Evolutionary conservation across 1,140 invertebrate species (phyloP).

Genomic region (Dreissena rostriformis): DNA sequence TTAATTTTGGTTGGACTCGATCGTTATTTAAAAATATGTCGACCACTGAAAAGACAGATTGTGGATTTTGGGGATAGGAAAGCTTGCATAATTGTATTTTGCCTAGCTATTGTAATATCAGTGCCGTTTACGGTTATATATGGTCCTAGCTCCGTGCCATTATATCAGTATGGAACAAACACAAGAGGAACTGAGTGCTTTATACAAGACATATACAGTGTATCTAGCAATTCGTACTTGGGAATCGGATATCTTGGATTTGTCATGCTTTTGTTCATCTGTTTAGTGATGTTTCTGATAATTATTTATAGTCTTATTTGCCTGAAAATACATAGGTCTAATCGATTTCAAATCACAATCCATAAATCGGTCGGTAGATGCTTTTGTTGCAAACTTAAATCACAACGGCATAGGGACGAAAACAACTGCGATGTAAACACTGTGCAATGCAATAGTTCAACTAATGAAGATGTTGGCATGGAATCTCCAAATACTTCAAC

Average conservation of each 20-base stretch:
- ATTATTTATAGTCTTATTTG: neutral
- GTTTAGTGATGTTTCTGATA: neutral
- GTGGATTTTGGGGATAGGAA: conserved; percentile 50
- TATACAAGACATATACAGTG: conserved; percentile 19
- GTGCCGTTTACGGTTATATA: conserved; percentile 47
- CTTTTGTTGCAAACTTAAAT: neutral
- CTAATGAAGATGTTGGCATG: neutral
- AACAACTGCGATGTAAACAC: no score
- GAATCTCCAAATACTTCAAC: neutral
- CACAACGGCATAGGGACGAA: no score
- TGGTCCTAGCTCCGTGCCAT: conserved; percentile 17
- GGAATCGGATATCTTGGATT: neutral
- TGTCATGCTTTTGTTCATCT: neutral
- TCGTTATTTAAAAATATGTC: conserved; percentile 66
- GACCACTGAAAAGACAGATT: conserved; percentile 63
- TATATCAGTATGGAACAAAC: neutral
- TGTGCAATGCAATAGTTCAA: neutral
- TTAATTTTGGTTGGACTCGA: conserved; percentile 66
- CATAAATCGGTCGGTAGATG: neutral
- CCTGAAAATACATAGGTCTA: neutral
- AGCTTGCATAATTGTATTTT: conserved; percentile 40
- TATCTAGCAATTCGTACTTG: neutral
- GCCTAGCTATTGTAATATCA: conserved; percentile 24
- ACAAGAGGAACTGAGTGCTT: conserved; percentile 45
- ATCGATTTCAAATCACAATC: neutral